A percentile compares a stretch with the other conserved stretches of the same genome.
Evolutionary conservation across 1,140 invertebrate species (phyloP).

Genomic region (Tyrophagus putrescentiae): DNA sequence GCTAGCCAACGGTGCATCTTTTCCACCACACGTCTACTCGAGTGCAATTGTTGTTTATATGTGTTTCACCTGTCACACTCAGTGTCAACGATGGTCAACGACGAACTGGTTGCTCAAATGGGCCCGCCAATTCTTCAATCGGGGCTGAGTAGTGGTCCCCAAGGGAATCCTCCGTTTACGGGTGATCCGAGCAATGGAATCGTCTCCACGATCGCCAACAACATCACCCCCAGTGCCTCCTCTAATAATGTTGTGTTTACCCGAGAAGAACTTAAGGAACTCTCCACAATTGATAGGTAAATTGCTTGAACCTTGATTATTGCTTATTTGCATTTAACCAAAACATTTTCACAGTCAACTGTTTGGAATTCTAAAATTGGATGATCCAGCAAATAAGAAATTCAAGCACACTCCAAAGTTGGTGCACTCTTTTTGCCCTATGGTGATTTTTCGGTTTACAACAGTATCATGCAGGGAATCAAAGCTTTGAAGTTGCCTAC

Average conservation of each 20-base stretch:
- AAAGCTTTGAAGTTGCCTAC: constrained; percentile 13
- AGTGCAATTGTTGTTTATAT: no score
- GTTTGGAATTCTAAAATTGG: constrained; percentile 16
- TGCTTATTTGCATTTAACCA: background rate
- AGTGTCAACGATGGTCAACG: no score
- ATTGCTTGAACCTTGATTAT: background rate
- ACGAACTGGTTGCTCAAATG: no score
- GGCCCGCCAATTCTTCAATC: no score
- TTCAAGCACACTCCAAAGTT: background rate
- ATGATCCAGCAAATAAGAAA: constrained; percentile 9
- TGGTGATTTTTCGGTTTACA: background rate
- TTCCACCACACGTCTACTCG: no score
- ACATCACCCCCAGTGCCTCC: background rate
- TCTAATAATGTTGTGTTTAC: no score
- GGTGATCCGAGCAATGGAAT: no score
- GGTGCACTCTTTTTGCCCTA: background rate
- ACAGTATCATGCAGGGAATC: background rate
- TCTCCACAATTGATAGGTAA: constrained; percentile 8
- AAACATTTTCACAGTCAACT: background rate
- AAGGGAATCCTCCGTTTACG: no score
- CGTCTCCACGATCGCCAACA: no score
- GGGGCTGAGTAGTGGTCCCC: no score
- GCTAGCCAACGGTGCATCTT: no score
- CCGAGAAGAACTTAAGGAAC: background rate
- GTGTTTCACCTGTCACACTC: no score